Percentiles rank a stretch among this genome's conserved stretches.
phyloP scores from a whole-genome alignment of 2,797 vertebrate species.

The Myripristis jacobus region DNA sequence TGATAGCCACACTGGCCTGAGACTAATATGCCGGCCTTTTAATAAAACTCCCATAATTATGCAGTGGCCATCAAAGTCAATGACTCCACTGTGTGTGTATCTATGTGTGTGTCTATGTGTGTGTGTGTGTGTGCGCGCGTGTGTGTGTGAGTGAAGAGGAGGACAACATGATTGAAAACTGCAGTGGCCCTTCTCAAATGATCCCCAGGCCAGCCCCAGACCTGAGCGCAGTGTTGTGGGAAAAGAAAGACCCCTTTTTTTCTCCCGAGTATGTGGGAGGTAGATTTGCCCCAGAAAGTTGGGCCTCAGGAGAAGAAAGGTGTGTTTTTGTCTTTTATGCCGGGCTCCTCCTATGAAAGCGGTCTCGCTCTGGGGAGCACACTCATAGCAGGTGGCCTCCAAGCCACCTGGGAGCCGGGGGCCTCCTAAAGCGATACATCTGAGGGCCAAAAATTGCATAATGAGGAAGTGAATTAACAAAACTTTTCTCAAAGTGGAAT shows the following conservation, averaged over 20 bases:
- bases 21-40: conserved; percentile 86
- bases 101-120: conserved; percentile 38
- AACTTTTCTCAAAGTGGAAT: conserved; percentile 61
- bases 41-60: conserved; percentile 92
- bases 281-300: conserved; percentile 85
- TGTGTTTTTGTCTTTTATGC: conserved; percentile 87
- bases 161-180: conserved; percentile 88
- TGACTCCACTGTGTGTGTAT: conserved; percentile 78
- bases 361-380: conserved; percentile 84
- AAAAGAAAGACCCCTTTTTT: conserved; percentile 83
- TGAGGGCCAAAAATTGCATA: conserved; percentile 56
- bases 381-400: conserved; percentile 87
- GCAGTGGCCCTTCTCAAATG: conserved; percentile 86
- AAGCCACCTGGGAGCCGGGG: conserved; percentile 82
- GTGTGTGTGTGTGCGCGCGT: conserved; percentile 33
- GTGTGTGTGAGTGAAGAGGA: conserved; percentile 67
- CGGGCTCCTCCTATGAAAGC: conserved; percentile 81
- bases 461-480: conserved; percentile 42
- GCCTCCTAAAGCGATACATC: conserved; percentile 62
- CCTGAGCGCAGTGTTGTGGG: conserved; percentile 79
- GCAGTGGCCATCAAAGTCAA: conserved; percentile 87
- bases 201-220: conserved; percentile 75
- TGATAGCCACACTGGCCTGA: conserved; percentile 75
- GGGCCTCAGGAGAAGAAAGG: conserved; percentile 87
- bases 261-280: conserved; percentile 86